A percentile compares a stretch with the other conserved stretches of the same genome.
Evolutionary conservation across 2,888 invertebrate species (phyloP).

Genomic region (Bellardia pandia): DNA sequence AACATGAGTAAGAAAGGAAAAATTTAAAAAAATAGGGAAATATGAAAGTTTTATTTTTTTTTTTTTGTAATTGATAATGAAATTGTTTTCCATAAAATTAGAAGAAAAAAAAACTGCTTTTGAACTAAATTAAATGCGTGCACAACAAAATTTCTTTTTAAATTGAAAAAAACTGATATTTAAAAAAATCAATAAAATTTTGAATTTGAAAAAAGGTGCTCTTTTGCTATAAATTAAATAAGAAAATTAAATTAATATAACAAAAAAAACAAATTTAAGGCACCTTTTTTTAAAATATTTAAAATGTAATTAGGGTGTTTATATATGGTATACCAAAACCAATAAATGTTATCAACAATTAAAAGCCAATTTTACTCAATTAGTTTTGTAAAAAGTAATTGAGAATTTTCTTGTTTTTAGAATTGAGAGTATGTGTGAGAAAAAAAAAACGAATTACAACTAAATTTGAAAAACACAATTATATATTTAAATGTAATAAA

Average conservation of each 20-base stretch:
- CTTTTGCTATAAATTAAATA: not conserved
- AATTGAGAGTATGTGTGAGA: conserved; percentile 27
- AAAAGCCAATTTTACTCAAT: conserved; percentile 66
- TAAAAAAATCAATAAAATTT: conserved; percentile 68
- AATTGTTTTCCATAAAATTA: conserved; percentile 43
- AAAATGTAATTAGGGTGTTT: conserved; percentile 27
- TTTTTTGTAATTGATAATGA: conserved; percentile 11
- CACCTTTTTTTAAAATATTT: conserved; percentile 33
- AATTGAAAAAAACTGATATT: conserved; percentile 51
- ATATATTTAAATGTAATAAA: conserved; percentile 48
- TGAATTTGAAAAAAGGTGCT: conserved; percentile 42
- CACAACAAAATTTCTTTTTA: conserved; percentile 80
- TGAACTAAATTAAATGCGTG: conserved; percentile 81
- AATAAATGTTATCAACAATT: conserved; percentile 27
- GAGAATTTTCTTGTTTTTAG: conserved; percentile 15
- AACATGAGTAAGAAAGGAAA: conserved; percentile 74
- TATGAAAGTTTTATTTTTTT: conserved; percentile 36
- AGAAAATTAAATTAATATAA: conserved; percentile 21
- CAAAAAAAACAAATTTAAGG: conserved; percentile 33
- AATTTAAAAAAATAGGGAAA: conserved; percentile 49
- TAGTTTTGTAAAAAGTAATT: conserved; percentile 52
- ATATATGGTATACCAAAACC: conserved; percentile 68
- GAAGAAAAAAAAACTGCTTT: conserved; percentile 40
- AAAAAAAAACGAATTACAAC: conserved; percentile 80
- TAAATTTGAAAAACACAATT: conserved; percentile 83